Conservation (phyloP, 2,888 invertebrate genomes). For the Latrodectus hesperus region DNA sequence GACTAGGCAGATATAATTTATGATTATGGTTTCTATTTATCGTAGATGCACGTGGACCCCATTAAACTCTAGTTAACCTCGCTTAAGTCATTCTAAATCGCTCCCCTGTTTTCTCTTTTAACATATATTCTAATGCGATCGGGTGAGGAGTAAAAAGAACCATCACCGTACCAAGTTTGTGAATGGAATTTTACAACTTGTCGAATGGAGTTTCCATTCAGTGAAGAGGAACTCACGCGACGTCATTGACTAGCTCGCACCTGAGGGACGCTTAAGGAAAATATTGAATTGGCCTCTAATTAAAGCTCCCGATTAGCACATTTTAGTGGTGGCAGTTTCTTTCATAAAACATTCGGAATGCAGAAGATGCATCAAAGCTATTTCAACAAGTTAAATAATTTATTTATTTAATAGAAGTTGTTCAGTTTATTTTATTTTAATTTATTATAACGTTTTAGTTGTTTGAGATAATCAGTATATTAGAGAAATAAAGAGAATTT, state of each 20-base stretch:
- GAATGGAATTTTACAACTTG: constrained; percentile 63
- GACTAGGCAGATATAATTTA: constrained; percentile 68
- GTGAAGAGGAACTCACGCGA: not conserved
- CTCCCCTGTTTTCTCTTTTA: constrained; percentile 63
- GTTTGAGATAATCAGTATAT: no score
- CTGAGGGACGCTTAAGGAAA: no score
- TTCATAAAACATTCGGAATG: no score
- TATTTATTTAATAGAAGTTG: no score
- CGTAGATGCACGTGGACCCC: constrained; percentile 68
- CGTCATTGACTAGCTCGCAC: not conserved
- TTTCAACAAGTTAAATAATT: no score
- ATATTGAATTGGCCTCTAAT: no score
- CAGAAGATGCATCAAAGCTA: no score
- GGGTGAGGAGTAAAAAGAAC: constrained; percentile 53
- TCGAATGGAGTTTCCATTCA: constrained; percentile 47
- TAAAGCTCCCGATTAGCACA: no score
- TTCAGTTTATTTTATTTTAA: no score
- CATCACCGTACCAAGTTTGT: constrained; percentile 51
- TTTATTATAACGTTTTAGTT: no score
- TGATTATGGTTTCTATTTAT: constrained; percentile 69
- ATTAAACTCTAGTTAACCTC: constrained; percentile 70
- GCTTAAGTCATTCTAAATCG: constrained; percentile 68
- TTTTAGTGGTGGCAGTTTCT: no score
- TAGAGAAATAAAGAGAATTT: no score
- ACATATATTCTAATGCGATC: constrained; percentile 63